Conservation (phyloP, 2,888 invertebrate species). For the Malthinus flaveolus region DNA sequence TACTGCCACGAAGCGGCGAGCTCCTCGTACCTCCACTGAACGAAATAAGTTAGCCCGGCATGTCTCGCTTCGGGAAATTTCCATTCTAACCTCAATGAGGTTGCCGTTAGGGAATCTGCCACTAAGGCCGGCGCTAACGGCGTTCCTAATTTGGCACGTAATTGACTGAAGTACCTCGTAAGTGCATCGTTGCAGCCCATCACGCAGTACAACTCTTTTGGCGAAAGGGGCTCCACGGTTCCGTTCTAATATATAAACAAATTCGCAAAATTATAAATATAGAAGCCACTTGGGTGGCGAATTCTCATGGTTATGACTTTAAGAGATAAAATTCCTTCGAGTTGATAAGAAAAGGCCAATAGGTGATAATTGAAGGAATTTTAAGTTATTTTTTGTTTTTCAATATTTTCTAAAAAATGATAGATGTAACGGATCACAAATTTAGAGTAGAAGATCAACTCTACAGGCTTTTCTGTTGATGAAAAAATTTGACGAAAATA, state of each 20-base stretch:
- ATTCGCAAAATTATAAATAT: conserved; percentile 17
- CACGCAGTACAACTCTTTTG: conserved; percentile 75
- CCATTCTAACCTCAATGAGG: conserved; percentile 82
- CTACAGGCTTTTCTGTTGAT: too few species aligned
- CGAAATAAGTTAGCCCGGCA: conserved; percentile 60
- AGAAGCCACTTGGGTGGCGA: conserved; percentile 11
- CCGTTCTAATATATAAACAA: conserved; percentile 60
- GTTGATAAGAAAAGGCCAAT: too few species aligned
- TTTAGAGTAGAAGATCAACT: too few species aligned
- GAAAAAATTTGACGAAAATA: too few species aligned
- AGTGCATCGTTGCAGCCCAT: conserved; percentile 83
- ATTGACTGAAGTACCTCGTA: conserved; percentile 71
- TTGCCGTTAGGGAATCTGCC: conserved; percentile 75
- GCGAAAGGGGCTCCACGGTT: conserved; percentile 67
- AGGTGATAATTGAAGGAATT: too few species aligned
- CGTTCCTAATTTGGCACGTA: conserved; percentile 68
- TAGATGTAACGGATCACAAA: too few species aligned
- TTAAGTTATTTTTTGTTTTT: too few species aligned
- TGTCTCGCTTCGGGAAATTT: conserved; percentile 60
- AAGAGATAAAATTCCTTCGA: too few species aligned
- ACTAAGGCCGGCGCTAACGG: conserved; percentile 75
- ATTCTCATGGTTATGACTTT: neutral
- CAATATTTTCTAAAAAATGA: too few species aligned
- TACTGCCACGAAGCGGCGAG: conserved; percentile 79
- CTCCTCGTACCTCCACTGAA: conserved; percentile 78